phyloP scores from a whole-genome alignment of 2,888 invertebrate species.

The Heliconius aoede region DNA sequence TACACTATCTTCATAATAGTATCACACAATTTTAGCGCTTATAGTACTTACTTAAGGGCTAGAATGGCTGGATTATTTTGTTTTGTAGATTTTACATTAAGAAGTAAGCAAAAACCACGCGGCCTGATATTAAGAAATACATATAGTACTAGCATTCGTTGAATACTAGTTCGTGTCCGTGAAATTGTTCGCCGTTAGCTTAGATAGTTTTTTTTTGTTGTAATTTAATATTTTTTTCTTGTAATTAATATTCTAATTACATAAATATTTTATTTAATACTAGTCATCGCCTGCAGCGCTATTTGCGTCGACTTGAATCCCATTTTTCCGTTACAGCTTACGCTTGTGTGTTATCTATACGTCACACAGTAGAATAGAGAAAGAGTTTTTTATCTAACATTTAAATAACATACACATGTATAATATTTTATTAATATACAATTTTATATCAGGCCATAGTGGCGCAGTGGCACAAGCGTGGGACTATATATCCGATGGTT shows the following conservation, averaged over 20 bases:
- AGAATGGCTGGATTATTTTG: not conserved
- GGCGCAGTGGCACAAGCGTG: no score
- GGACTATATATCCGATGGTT: no score
- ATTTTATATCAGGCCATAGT: no score
- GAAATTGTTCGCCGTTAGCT: not conserved
- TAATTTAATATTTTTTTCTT: not conserved
- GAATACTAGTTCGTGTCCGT: conserved; percentile 15
- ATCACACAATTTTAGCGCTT: not conserved
- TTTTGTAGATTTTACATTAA: not conserved
- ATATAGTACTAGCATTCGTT: not conserved
- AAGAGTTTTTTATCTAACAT: no score
- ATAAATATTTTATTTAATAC: not conserved
- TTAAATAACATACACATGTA: no score
- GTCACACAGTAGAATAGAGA: no score
- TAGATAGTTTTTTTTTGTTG: not conserved
- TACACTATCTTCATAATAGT: conserved; percentile 9
- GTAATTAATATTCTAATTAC: not conserved
- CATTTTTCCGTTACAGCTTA: no score
- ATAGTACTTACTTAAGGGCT: rapidly evolving
- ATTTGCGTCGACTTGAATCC: no score
- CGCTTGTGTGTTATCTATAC: no score
- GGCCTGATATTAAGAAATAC: conserved; percentile 18
- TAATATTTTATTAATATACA: no score
- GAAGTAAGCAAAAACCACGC: conserved; percentile 23
- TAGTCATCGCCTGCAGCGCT: no score